A percentile compares a stretch with the other conserved stretches of the same genome.
These are phyloP conservation scores for Phocides pigmalion DNA, from an alignment of 1,140 invertebrate species.

Conservation along the genomic window DNA sequence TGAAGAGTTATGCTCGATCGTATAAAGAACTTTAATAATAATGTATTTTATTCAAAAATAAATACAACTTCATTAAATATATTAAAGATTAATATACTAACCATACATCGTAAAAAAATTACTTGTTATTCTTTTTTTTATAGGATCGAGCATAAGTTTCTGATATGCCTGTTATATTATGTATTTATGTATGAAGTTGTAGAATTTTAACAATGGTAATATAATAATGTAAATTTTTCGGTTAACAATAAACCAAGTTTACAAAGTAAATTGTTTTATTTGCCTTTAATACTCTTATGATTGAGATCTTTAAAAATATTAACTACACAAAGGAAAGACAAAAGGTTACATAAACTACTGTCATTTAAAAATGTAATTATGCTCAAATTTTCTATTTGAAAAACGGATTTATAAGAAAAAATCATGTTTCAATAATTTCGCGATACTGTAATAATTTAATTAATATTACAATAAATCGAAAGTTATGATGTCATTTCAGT, in stretches of 20 bases:
- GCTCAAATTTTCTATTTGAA: no score
- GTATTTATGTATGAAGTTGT: constrained; percentile 76
- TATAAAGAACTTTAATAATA: neutral
- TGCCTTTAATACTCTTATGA: neutral
- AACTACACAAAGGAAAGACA: no score
- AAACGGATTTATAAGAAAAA: no score
- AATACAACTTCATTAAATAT: no score
- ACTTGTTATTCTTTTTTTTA: neutral
- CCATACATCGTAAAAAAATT: neutral
- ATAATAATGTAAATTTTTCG: constrained; percentile 73
- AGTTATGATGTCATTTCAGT: no score
- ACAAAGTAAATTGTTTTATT: constrained; percentile 50
- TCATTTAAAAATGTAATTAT: no score
- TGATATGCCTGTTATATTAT: constrained; percentile 53
- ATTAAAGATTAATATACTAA: neutral
- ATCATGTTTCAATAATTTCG: no score
- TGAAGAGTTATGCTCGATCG: neutral
- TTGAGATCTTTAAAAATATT: no score
- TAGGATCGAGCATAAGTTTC: constrained; percentile 5
- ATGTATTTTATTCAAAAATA: no score
- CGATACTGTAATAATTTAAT: no score
- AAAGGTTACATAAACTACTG: no score
- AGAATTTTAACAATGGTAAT: constrained; percentile 55
- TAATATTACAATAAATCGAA: no score
- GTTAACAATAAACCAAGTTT: constrained; percentile 78